Conservation (phyloP, 2,113 vertebrate genomes). For the Amia ocellicauda region DNA sequence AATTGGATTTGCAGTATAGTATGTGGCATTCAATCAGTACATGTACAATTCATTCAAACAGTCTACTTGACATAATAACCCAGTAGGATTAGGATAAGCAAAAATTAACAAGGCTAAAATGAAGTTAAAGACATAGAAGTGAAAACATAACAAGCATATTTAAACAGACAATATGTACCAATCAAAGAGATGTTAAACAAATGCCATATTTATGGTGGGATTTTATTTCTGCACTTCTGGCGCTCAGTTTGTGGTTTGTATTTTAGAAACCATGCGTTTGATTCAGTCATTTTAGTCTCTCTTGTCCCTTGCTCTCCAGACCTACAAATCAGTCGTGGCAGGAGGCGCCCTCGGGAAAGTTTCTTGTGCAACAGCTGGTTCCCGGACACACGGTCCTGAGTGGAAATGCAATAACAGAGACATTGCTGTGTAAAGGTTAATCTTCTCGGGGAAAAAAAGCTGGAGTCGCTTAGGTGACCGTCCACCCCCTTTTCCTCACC, state of each 20-base stretch:
- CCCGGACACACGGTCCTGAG: slow-evolving; percentile 23
- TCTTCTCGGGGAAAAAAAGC: slow-evolving; percentile 55
- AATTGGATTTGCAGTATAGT: too few relatives aligned
- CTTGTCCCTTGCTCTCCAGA: background rate
- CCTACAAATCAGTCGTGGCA: slow-evolving; percentile 5
- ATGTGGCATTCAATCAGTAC: too few relatives aligned
- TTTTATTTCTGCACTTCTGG: background rate
- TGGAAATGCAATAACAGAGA: slow-evolving; percentile 37
- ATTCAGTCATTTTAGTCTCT: background rate
- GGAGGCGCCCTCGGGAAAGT: slow-evolving; percentile 20
- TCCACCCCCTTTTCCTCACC: slow-evolving; percentile 40
- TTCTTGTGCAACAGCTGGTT: slow-evolving; percentile 23
- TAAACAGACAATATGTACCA: too few relatives aligned
- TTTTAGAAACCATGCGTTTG: background rate
- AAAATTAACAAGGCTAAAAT: too few relatives aligned
- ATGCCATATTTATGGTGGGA: slow-evolving; percentile 9
- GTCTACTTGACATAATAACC: too few relatives aligned
- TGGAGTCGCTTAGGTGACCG: slow-evolving; percentile 34
- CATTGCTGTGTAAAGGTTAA: slow-evolving; percentile 61
- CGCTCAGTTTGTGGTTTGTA: slow-evolving; percentile 8
- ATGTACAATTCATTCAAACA: too few relatives aligned
- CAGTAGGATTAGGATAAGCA: too few relatives aligned
- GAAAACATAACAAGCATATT: too few relatives aligned
- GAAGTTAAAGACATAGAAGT: too few relatives aligned
- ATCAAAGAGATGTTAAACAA: too few relatives aligned